These are phyloP conservation scores for Yponomeuta sedellus DNA, from an alignment of 2,888 invertebrate genomes.

Conservation along the genomic window DNA sequence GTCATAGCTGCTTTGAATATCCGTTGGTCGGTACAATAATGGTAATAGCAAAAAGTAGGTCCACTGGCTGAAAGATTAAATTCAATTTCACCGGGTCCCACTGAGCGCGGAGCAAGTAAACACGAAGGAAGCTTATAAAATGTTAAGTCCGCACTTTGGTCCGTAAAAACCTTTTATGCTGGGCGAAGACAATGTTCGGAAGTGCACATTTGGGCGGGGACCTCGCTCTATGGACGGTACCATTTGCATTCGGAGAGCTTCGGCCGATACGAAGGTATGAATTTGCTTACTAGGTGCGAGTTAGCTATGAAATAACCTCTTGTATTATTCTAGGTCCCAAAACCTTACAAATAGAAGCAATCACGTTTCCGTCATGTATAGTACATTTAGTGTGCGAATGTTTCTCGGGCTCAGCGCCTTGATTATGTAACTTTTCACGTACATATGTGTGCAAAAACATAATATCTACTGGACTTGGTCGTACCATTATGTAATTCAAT, in stretches of 20 bases:
- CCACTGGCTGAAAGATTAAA: neutral
- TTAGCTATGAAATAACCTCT: constrained; percentile 29
- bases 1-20: neutral
- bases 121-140: constrained; percentile 26
- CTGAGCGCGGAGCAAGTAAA: neutral
- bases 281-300: constrained; percentile 26
- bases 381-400: neutral
- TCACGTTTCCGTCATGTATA: too few species aligned
- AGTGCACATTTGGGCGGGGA: constrained; percentile 38
- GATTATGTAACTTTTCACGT: too few species aligned
- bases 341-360: too few species aligned
- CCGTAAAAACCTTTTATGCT: constrained; percentile 24
- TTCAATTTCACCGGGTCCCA: neutral
- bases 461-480: too few species aligned
- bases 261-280: neutral
- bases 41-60: neutral
- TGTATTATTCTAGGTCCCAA: neutral
- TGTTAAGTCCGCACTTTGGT: constrained; percentile 32
- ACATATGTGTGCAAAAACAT: too few species aligned
- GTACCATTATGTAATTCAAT: too few species aligned
- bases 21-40: neutral
- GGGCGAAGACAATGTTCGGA: constrained; percentile 24
- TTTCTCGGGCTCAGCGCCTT: neutral
- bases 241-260: constrained; percentile 45
- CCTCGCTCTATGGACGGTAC: constrained; percentile 39